Conservation (phyloP, 2,888 invertebrate species). For the Biston betularia region DNA sequence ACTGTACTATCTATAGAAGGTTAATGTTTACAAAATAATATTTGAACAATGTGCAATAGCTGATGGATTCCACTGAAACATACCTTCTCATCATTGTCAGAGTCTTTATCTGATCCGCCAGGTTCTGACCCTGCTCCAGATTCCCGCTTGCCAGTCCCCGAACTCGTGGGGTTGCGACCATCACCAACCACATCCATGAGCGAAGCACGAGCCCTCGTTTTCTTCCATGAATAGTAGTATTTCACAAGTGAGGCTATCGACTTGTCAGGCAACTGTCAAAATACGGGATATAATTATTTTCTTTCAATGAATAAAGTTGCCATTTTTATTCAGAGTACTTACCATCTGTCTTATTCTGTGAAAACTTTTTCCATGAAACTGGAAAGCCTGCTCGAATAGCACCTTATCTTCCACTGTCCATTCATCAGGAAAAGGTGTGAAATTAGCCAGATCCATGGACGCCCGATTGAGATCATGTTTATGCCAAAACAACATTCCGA, state of each 20-base stretch:
- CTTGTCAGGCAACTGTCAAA: slow-evolving; percentile 95
- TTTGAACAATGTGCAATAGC: slow-evolving; percentile 18
- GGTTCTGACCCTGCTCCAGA: slow-evolving; percentile 93
- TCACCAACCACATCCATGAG: slow-evolving; percentile 95
- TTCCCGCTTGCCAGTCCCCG: slow-evolving; percentile 88
- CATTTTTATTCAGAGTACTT: slow-evolving; percentile 53
- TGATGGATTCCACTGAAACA: slow-evolving; percentile 56
- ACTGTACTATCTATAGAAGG: slow-evolving; percentile 39
- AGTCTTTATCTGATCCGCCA: slow-evolving; percentile 93
- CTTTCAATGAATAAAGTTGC: slow-evolving; percentile 23
- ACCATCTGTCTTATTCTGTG: slow-evolving; percentile 99
- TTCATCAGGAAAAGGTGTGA: slow-evolving; percentile 98
- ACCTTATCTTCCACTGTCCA: slow-evolving; percentile 99
- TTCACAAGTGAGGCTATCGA: slow-evolving; percentile 98
- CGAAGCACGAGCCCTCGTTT: slow-evolving; percentile 96
- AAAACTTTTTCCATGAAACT: slow-evolving; percentile 99
- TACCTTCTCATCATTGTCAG: slow-evolving; percentile 96
- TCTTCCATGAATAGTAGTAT: slow-evolving; percentile 99
- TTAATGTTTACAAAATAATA: slow-evolving; percentile 50
- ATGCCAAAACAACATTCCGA: slow-evolving; percentile 99
- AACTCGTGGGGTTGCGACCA: slow-evolving; percentile 89
- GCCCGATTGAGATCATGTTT: slow-evolving; percentile 98
- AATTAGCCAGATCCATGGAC: slow-evolving; percentile 97
- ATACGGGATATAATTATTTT: slow-evolving; percentile 21
- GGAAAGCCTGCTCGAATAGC: slow-evolving; percentile 98